phyloP scores from a whole-genome alignment of 2,797 vertebrate genomes.

The Cirrhinus mrigala region DNA sequence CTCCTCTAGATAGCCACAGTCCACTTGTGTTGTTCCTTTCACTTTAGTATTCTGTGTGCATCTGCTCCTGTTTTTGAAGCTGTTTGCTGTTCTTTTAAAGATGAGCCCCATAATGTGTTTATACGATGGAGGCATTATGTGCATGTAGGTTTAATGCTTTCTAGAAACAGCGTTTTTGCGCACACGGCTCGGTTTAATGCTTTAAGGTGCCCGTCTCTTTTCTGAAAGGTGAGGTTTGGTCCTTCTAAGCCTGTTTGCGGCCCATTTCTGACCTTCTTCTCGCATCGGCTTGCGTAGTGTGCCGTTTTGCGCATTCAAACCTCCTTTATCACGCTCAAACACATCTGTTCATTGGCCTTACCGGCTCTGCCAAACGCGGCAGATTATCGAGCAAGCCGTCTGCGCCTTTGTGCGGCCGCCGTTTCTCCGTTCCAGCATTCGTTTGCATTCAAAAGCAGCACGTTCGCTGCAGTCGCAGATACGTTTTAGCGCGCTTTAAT shows the following conservation, averaged over 20 bases:
- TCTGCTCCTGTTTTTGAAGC: slow-evolving; percentile 73
- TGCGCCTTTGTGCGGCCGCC: slow-evolving; percentile 55
- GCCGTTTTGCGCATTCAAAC: slow-evolving; percentile 56
- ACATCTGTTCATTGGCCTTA: slow-evolving; percentile 74
- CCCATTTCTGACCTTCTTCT: slow-evolving; percentile 46
- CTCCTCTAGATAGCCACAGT: slow-evolving; percentile 48
- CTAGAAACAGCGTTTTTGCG: background rate
- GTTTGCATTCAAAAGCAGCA: slow-evolving; percentile 61
- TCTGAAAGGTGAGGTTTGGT: slow-evolving; percentile 49
- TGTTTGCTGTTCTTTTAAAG: slow-evolving; percentile 20
- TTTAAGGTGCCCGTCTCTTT: slow-evolving; percentile 42
- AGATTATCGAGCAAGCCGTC: slow-evolving; percentile 61
- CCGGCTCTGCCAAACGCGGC: slow-evolving; percentile 61
- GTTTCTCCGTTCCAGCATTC: slow-evolving; percentile 46
- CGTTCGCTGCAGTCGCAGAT: slow-evolving; percentile 39
- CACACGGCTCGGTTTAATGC: slow-evolving; percentile 25
- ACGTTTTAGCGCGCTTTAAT: slow-evolving; percentile 58
- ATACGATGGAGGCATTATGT: slow-evolving; percentile 19
- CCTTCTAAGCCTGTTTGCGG: slow-evolving; percentile 56
- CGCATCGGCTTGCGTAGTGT: slow-evolving; percentile 30
- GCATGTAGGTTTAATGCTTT: slow-evolving; percentile 17
- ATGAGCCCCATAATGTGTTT: slow-evolving; percentile 29
- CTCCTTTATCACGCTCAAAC: slow-evolving; percentile 80
- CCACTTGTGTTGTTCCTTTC: slow-evolving; percentile 47
- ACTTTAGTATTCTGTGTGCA: slow-evolving; percentile 47